These are phyloP conservation scores for Drosophila persimilis DNA, from an alignment of 1,140 invertebrate species.

Conservation along the genomic window DNA sequence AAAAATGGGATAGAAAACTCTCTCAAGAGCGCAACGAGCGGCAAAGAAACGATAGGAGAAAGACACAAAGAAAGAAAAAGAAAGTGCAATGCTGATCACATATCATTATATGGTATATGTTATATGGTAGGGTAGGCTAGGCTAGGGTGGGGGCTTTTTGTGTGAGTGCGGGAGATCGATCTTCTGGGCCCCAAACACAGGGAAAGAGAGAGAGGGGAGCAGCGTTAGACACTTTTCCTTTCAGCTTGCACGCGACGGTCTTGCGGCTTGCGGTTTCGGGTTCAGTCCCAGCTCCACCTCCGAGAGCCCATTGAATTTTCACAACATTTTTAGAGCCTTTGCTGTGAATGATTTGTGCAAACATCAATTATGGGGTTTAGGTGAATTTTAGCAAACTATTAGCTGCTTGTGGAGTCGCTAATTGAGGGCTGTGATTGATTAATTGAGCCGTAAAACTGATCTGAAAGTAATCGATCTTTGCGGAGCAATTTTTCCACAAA, in stretches of 20 bases:
- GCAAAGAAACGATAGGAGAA: slow-evolving; percentile 35
- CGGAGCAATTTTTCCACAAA: slow-evolving; percentile 4
- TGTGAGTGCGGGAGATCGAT: slow-evolving; percentile 11
- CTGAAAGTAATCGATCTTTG: background rate
- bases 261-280: background rate
- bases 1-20: slow-evolving; percentile 24
- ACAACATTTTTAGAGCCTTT: slow-evolving; percentile 18
- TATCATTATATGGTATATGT: slow-evolving; percentile 22
- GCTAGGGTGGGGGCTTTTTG: slow-evolving; percentile 12
- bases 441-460: slow-evolving; percentile 25
- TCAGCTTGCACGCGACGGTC: slow-evolving; percentile 16
- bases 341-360: slow-evolving; percentile 41
- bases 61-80: slow-evolving; percentile 50
- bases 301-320: slow-evolving; percentile 17
- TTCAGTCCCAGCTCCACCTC: background rate
- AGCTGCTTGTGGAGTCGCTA: slow-evolving; percentile 33
- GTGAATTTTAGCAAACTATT: slow-evolving; percentile 46
- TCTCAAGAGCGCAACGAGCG: slow-evolving; percentile 5
- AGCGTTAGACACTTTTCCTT: slow-evolving; percentile 38
- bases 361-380: slow-evolving; percentile 25
- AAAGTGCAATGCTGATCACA: slow-evolving; percentile 53
- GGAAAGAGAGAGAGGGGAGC: slow-evolving; percentile 2
- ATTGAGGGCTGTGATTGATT: slow-evolving; percentile 32
- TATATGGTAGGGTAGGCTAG: slow-evolving; percentile 3
- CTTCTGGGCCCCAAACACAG: slow-evolving; percentile 9